These are phyloP conservation scores for Venturia canescens DNA, from an alignment of 1,140 invertebrate genomes.

Conservation along the genomic window DNA sequence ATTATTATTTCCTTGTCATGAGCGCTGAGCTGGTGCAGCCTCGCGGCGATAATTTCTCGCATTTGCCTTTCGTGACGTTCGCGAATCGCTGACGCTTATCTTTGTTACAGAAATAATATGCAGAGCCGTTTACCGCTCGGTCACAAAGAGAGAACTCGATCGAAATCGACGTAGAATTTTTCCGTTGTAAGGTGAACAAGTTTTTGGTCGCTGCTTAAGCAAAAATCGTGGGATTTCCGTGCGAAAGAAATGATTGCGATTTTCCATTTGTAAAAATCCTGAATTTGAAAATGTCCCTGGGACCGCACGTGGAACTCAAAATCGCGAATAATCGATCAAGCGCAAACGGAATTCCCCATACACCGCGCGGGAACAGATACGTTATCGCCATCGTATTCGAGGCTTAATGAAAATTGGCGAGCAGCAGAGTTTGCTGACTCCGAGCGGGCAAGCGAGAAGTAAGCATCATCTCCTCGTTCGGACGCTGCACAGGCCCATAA, in stretches of 20 bases:
- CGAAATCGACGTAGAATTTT: not conserved
- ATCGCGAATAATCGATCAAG: not conserved
- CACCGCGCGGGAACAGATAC: conserved; percentile 12
- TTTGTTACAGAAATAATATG: too few relatives aligned
- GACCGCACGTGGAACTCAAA: not conserved
- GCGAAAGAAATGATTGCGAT: not conserved
- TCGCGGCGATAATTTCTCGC: too few relatives aligned
- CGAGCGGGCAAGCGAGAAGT: not conserved
- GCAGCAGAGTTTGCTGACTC: conserved; percentile 2
- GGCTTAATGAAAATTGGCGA: conserved; percentile 39
- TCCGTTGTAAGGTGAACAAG: not conserved
- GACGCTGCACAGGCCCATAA: not conserved
- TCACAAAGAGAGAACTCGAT: not conserved
- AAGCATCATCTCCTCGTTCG: conserved; percentile 15
- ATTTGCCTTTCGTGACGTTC: too few relatives aligned
- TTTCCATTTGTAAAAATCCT: not conserved
- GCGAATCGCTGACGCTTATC: too few relatives aligned
- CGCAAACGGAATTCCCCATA: not conserved
- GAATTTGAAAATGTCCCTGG: not conserved
- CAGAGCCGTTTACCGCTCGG: too few relatives aligned
- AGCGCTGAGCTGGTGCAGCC: too few relatives aligned
- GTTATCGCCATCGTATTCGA: conserved; percentile 18
- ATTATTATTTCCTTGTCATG: too few relatives aligned
- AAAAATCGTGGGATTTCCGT: not conserved
- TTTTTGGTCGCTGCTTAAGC: too few relatives aligned